phyloP scores from a whole-genome alignment of 2,113 vertebrate genomes.

The Nycticebus coucang region DNA sequence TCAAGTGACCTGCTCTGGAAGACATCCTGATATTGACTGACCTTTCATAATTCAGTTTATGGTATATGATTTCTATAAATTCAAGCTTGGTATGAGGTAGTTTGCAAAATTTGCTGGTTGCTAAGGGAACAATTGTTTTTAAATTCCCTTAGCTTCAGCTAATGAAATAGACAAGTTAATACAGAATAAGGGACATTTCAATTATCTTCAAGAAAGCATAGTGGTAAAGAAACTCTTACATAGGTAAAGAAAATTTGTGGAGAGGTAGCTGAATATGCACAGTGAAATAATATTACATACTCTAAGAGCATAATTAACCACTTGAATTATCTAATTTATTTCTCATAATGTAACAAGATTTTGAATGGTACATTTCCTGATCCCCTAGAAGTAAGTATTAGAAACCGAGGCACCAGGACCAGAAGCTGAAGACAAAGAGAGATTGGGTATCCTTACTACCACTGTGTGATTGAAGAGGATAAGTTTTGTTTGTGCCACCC shows the following conservation, averaged over 20 bases:
- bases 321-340: not conserved
- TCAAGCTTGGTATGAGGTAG: not conserved
- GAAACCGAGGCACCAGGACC: not conserved
- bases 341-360: not conserved
- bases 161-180: not conserved
- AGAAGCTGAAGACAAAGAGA: not conserved
- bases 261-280: not conserved
- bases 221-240: not conserved
- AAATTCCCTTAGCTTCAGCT: not conserved
- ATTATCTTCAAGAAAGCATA: slow-evolving; percentile 40
- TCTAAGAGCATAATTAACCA: not conserved
- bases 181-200: not conserved
- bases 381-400: not conserved
- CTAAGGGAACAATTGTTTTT: slow-evolving; percentile 13
- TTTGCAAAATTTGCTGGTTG: slow-evolving; percentile 20
- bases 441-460: not conserved
- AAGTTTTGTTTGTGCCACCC: not conserved
- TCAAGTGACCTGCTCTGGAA: slow-evolving; percentile 16
- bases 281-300: not conserved
- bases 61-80: not conserved
- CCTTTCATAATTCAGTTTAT: slow-evolving; percentile 11
- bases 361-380: not conserved
- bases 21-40: not conserved
- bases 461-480: not conserved
- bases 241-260: not conserved